A percentile compares a stretch with the other conserved stretches of the same genome.
Evolutionary conservation across 1,140 invertebrate species (phyloP).

Genomic region (Anagrus nilaparvatae): DNA sequence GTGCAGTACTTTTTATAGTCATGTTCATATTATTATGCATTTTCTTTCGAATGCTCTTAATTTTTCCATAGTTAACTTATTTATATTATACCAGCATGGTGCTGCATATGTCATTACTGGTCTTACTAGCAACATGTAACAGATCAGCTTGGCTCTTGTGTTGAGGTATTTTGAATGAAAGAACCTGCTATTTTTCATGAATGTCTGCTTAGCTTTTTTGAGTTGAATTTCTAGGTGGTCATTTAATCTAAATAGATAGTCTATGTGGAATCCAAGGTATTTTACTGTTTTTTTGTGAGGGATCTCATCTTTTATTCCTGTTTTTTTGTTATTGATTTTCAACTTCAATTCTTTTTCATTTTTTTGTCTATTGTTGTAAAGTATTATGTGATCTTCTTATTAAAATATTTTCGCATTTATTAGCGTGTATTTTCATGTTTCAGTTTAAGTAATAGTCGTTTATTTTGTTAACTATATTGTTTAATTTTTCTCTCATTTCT

Average conservation of each 20-base stretch:
- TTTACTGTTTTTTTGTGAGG: no score
- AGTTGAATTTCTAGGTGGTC: no score
- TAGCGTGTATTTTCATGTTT: neutral
- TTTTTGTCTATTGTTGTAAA: neutral
- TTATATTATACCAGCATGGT: slow-evolving; percentile 14
- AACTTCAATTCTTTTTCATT: neutral
- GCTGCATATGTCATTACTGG: slow-evolving; percentile 15
- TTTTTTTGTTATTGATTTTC: neutral
- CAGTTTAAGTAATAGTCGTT: neutral
- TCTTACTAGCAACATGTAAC: slow-evolving; percentile 12
- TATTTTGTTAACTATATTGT: slow-evolving; percentile 4
- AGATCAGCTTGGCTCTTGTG: slow-evolving; percentile 19
- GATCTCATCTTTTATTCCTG: neutral
- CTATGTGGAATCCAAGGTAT: no score
- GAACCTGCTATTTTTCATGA: no score
- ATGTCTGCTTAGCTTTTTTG: no score
- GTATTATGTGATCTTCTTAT: neutral
- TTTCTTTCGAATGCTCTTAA: slow-evolving; percentile 11
- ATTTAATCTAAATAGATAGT: no score
- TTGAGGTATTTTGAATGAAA: no score
- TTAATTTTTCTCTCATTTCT: neutral
- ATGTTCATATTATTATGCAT: slow-evolving; percentile 9
- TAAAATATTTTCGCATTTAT: neutral
- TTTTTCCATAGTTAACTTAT: slow-evolving; percentile 12
- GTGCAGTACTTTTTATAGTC: slow-evolving; percentile 8